Evolutionary conservation across 1,140 invertebrate species (phyloP).

Genomic region (Aleiodes sp.): DNA sequence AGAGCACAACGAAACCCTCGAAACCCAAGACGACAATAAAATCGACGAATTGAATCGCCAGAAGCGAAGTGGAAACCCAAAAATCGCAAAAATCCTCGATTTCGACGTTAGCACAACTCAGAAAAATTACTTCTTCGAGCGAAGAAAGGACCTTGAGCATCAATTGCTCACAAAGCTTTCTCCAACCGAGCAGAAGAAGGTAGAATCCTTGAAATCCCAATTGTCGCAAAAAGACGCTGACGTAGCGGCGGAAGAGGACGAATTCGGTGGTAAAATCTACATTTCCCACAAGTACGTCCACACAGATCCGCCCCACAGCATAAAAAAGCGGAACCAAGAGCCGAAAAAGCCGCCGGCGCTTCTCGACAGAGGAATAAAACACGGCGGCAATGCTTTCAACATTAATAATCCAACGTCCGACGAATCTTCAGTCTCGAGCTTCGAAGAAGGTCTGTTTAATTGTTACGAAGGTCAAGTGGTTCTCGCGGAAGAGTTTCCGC

Average conservation of each 20-base stretch:
- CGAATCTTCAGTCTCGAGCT: conserved; percentile 77
- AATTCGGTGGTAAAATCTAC: conserved; percentile 22
- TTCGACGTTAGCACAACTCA: too few relatives aligned
- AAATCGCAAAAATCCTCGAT: too few relatives aligned
- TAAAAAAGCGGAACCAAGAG: conserved; percentile 64
- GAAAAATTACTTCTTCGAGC: background rate
- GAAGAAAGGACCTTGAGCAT: background rate
- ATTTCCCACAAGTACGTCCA: conserved; percentile 34
- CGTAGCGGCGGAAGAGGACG: conserved; percentile 50
- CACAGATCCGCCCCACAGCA: background rate
- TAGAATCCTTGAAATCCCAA: conserved; percentile 23
- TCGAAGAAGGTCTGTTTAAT: conserved; percentile 77
- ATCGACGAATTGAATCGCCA: too few relatives aligned
- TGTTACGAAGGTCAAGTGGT: conserved; percentile 80
- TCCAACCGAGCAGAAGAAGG: background rate
- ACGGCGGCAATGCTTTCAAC: conserved; percentile 74
- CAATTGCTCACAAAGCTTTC: background rate
- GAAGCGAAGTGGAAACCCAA: conserved; percentile 24
- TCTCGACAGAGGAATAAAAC: conserved; percentile 76
- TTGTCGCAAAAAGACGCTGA: conserved; percentile 50
- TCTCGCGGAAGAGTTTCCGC: conserved; percentile 74
- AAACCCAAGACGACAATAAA: too few relatives aligned
- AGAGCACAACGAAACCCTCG: too few relatives aligned
- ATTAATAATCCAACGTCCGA: conserved; percentile 68
- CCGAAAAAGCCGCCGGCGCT: conserved; percentile 66